These are phyloP conservation scores for Coccyzus lansbergi DNA, from an alignment of 2,797 vertebrate genomes.

Conservation along the genomic window DNA sequence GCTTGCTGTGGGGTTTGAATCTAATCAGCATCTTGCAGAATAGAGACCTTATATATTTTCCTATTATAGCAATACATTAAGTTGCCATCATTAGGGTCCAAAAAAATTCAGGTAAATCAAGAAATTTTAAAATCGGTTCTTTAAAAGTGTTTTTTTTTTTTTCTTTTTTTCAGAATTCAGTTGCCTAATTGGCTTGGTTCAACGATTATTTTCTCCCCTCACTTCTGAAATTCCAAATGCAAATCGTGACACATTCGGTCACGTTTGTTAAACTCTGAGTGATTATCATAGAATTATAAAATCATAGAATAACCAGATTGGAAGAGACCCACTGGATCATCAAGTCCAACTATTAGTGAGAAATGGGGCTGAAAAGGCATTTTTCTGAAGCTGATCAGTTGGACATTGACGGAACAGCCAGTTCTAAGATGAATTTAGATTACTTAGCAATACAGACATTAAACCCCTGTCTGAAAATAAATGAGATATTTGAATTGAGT, in stretches of 20 bases:
- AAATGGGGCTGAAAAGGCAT: not conserved
- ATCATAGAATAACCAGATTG: too few species aligned
- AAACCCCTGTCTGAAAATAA: slow-evolving; percentile 7
- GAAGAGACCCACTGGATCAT: too few species aligned
- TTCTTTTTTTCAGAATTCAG: not conserved
- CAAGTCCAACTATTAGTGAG: too few species aligned
- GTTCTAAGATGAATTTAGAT: slow-evolving; percentile 39
- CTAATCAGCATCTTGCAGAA: not conserved
- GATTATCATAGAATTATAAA: too few species aligned
- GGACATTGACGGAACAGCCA: slow-evolving; percentile 4
- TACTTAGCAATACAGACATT: slow-evolving; percentile 21
- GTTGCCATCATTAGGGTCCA: not conserved
- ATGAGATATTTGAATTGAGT: slow-evolving; percentile 13
- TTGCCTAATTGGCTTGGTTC: not conserved
- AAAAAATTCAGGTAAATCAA: not conserved
- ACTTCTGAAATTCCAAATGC: not conserved
- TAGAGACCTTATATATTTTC: not conserved
- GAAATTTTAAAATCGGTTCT: slow-evolving; percentile 5
- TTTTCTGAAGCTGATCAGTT: slow-evolving; percentile 1
- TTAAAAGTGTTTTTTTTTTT: not conserved
- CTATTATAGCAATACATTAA: not conserved
- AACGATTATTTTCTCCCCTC: not conserved
- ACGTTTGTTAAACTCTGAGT: not conserved
- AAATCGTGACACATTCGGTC: not conserved
- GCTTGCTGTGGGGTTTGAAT: not conserved